A percentile compares a stretch with the other conserved stretches of the same genome.
Conservation (phyloP, 2,113 vertebrate genomes). For the Cryptomyrus ogoouensis region DNA sequence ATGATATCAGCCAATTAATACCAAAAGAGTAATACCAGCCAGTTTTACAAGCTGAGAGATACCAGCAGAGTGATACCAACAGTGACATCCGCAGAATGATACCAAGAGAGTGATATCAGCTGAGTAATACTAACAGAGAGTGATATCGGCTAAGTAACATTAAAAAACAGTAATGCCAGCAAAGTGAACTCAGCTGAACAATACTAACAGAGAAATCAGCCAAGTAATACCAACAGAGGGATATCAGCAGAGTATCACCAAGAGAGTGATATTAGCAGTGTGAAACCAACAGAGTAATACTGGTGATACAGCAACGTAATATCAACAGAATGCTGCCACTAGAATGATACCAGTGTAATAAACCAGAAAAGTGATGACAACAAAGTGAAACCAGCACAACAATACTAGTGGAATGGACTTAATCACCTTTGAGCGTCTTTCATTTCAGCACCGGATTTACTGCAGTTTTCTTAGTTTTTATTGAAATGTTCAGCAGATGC, state of each 20-base stretch:
- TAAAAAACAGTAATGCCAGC: background rate
- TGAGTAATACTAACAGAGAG: background rate
- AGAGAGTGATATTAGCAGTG: background rate
- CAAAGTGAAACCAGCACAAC: background rate
- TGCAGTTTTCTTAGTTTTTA: background rate
- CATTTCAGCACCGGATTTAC: background rate
- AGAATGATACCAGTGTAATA: background rate
- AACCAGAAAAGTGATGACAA: background rate
- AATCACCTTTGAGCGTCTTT: background rate
- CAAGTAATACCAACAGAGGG: background rate
- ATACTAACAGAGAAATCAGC: background rate
- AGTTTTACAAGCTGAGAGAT: background rate
- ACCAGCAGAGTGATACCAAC: background rate
- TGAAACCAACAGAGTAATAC: background rate
- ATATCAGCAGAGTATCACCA: background rate
- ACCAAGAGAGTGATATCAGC: background rate
- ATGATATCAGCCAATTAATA: background rate
- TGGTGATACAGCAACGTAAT: background rate
- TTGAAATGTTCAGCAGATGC: conserved; percentile 3
- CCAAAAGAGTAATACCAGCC: background rate
- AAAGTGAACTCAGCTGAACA: background rate
- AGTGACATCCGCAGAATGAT: no score
- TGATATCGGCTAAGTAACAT: background rate
- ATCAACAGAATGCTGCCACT: background rate
- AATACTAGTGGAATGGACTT: background rate